Evolutionary conservation across 1,140 invertebrate species (phyloP), one percentile per base, ranked within the genome.

Genomic region (Drosophila ohnishii): DNA sequence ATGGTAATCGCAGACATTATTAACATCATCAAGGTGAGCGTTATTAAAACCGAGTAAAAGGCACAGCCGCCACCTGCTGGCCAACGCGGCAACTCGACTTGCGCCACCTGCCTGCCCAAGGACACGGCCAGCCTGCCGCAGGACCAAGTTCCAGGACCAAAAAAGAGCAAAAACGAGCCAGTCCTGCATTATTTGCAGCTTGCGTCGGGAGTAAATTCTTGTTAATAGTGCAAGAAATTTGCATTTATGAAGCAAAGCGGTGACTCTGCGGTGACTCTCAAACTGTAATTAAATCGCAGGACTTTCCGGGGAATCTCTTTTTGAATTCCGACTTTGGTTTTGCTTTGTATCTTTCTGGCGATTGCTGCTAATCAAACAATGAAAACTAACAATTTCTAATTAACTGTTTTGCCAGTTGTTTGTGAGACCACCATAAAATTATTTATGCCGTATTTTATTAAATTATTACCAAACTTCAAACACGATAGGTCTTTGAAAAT

Each of bases 1-100:
- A 67, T 75, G 74, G 71, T 84, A 84, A 84, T 83, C 80, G 53
- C 61, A 77, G 45, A 59, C 77, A 85, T 84, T 84, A 84, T 84
- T 85, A 85, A 75, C 79, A 73, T 82, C 78, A 81, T 73, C 53
- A 76, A 76, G 63, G 63, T 48, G 56, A 76, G 73, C 74, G 58
- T 76, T 72, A 76, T 61, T 73, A 71, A 63, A 76, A 55, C 22
- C 50, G 59, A 70, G 72, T 71, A 71, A 71, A 57, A 40, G 67
- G 37, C 22, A 45, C 51, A 16, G 34, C 42, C 65, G 67, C 42
- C 67, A 71, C 67, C 67, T 71, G 67, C 67, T 71, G 67, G 67
- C 53, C 67, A 16, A 16, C 44, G 40, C 10, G 35, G 67, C 74
- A 76, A 61, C 69, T 47, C 45, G 47, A 59, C 45, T 25, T 22